Percentiles rank a stretch among this genome's conserved stretches.
These are phyloP conservation scores for Drosophila ercepeae DNA, from an alignment of 1,140 invertebrate species.

Conservation along the genomic window DNA sequence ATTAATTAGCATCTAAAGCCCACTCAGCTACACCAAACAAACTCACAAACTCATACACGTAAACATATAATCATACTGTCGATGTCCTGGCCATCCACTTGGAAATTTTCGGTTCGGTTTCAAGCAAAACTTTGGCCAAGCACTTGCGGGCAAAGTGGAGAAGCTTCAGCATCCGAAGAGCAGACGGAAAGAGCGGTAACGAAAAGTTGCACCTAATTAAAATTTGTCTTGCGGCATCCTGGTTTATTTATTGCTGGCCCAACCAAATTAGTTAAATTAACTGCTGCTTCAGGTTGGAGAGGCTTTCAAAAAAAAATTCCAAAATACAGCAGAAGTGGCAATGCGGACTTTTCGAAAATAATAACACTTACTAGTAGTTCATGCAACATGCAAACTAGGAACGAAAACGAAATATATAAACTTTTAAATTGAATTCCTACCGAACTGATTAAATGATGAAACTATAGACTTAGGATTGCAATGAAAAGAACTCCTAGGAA, in stretches of 20 bases:
- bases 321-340: not conserved
- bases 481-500: conserved; percentile 63
- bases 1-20: conserved; percentile 71
- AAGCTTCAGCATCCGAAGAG: not conserved
- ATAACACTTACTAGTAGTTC: conserved; percentile 1
- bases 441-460: conserved; percentile 45
- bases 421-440: conserved; percentile 47
- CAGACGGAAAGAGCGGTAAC: not conserved
- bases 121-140: conserved; percentile 46
- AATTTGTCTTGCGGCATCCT: conserved; percentile 54
- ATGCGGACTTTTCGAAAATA: not conserved
- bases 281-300: conserved; percentile 33
- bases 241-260: conserved; percentile 55
- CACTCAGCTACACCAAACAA: conserved; percentile 28
- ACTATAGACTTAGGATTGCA: conserved; percentile 54
- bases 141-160: conserved; percentile 31
- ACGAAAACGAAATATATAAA: conserved; percentile 24
- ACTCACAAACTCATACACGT: conserved; percentile 6
- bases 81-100: conserved; percentile 43
- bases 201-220: conserved; percentile 52
- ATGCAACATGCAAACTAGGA: conserved; percentile 53
- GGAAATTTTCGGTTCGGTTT: conserved; percentile 44
- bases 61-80: conserved; percentile 12
- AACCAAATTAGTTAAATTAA: conserved; percentile 54
- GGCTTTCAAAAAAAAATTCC: not conserved